A percentile compares a stretch with the other conserved stretches of the same genome.
phyloP scores from a whole-genome alignment of 1,140 invertebrate genomes.

The Leptinotarsa texana region DNA sequence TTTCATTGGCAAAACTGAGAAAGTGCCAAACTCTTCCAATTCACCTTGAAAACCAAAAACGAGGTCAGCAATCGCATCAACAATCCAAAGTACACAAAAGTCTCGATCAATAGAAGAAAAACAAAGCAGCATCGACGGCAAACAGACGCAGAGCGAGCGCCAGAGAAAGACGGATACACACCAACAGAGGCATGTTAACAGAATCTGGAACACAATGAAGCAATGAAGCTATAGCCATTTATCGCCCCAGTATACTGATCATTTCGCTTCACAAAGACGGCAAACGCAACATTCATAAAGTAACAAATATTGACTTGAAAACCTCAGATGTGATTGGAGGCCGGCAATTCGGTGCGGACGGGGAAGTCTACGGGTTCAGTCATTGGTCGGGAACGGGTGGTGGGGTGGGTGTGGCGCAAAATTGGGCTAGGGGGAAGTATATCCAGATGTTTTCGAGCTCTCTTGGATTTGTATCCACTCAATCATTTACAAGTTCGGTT shows the following conservation, averaged over 20 bases:
- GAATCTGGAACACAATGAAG: slow-evolving; percentile 30
- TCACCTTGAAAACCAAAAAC: not conserved
- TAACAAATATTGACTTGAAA: slow-evolving; percentile 51
- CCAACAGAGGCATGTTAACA: slow-evolving; percentile 32
- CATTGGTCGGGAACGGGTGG: slow-evolving; percentile 31
- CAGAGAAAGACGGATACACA: slow-evolving; percentile 11
- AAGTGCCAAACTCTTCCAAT: no score
- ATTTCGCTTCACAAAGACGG: slow-evolving; percentile 42
- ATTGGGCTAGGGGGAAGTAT: slow-evolving; percentile 34
- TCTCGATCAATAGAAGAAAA: not conserved
- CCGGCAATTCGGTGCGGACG: slow-evolving; percentile 40
- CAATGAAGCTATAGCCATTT: slow-evolving; percentile 37
- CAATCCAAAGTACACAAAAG: slow-evolving; percentile 9
- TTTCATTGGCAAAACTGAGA: no score
- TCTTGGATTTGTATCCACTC: slow-evolving; percentile 23
- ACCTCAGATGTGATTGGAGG: slow-evolving; percentile 49
- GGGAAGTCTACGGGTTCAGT: slow-evolving; percentile 34
- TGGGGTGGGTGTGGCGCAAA: slow-evolving; percentile 30
- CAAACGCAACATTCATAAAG: slow-evolving; percentile 45
- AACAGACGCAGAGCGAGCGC: not conserved
- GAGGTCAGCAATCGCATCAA: slow-evolving; percentile 7
- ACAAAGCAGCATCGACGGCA: not conserved
- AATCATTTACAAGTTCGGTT: slow-evolving; percentile 19
- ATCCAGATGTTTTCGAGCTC: slow-evolving; percentile 27
- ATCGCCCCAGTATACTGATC: slow-evolving; percentile 37